A percentile compares a stretch with the other conserved stretches of the same genome.
Evolutionary conservation across 35 echinoderm and acorn worm species (phyloP).

Genomic region (Ptychodera flava): DNA sequence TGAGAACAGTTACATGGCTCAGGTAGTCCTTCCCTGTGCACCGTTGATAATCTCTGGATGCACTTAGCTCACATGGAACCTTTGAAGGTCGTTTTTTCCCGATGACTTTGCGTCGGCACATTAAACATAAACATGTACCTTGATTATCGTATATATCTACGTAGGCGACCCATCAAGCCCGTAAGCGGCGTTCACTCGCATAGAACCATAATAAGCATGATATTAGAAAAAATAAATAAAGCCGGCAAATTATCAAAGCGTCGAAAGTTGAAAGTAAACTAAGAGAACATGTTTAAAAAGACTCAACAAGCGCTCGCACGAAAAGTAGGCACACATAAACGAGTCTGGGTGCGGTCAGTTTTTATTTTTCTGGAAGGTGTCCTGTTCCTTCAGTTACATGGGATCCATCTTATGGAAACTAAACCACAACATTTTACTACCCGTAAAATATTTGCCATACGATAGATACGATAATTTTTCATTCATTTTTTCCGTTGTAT

Average conservation of each 20-base stretch:
- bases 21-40: not conserved
- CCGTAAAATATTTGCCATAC: too few species aligned
- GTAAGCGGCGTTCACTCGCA: not conserved
- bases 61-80: too few species aligned
- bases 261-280: not conserved
- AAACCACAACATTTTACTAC: too few species aligned
- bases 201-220: not conserved
- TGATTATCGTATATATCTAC: not conserved
- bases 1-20: too few species aligned
- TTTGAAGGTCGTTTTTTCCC: too few species aligned
- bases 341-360: not conserved
- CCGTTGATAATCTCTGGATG: too few species aligned
- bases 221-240: not conserved
- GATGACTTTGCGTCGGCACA: not conserved
- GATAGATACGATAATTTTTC: too few species aligned
- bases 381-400: not conserved
- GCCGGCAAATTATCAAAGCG: not conserved
- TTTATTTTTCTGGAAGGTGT: not conserved
- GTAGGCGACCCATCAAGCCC: not conserved
- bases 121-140: not conserved
- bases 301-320: not conserved
- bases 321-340: too few species aligned
- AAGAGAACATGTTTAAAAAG: not conserved
- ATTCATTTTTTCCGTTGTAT: too few species aligned
- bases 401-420: not conserved